These are phyloP conservation scores for Zosterops borbonicus DNA, from an alignment of 2,113 vertebrate genomes.

Conservation along the genomic window DNA sequence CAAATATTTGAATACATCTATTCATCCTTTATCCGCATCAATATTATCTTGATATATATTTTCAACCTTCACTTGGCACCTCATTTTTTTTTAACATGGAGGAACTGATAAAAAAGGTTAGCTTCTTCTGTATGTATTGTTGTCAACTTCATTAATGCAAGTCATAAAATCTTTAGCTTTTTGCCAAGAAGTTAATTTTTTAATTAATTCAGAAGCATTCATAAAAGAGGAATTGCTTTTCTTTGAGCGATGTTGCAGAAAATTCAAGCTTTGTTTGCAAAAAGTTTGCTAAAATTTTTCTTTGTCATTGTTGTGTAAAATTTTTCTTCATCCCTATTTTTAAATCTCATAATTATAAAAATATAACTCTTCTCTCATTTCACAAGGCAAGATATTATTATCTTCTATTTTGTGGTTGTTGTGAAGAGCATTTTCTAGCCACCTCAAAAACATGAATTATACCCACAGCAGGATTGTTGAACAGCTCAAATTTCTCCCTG, in stretches of 20 bases:
- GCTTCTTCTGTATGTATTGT: not conserved
- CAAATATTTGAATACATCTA: constrained; percentile 1
- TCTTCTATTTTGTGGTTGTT: not conserved
- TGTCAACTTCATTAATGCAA: not conserved
- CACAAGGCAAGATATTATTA: not conserved
- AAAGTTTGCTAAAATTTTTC: not conserved
- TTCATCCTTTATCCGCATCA: not conserved
- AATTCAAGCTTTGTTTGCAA: not conserved
- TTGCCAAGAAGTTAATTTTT: not conserved
- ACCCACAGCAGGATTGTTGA: not conserved
- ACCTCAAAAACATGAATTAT: not conserved
- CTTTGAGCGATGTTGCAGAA: not conserved
- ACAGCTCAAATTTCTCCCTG: not conserved
- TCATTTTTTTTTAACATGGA: not conserved
- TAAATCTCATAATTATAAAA: not conserved
- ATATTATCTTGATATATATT: not conserved
- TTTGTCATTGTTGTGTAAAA: not conserved
- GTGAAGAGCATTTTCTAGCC: not conserved
- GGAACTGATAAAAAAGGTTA: not conserved
- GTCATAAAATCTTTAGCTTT: not conserved
- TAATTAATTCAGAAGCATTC: not conserved
- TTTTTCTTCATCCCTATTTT: not conserved
- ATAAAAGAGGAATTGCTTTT: not conserved
- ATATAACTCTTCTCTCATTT: not conserved
- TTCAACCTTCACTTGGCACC: not conserved